A percentile compares a stretch with the other conserved stretches of the same genome.
Evolutionary conservation across 2,888 invertebrate species (phyloP).

Genomic region (Volucella inflata): DNA sequence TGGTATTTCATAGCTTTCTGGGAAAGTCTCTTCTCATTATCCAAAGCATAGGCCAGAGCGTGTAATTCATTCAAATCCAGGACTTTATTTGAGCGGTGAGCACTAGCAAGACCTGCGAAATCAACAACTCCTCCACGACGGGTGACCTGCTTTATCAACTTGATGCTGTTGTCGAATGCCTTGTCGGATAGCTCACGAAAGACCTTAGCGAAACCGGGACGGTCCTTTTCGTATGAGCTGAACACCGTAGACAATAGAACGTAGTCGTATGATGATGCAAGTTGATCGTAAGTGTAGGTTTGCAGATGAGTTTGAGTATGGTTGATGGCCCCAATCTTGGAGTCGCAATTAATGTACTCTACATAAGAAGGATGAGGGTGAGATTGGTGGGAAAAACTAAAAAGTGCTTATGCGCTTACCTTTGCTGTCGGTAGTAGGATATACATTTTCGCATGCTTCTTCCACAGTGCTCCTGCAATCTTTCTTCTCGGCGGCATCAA

Average conservation of each 20-base stretch:
- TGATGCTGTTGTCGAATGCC: constrained; percentile 89
- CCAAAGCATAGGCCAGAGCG: constrained; percentile 90
- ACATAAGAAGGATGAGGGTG: background rate
- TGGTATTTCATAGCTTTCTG: constrained; percentile 88
- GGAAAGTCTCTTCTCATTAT: constrained; percentile 90
- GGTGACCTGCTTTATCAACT: constrained; percentile 90
- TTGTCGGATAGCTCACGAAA: constrained; percentile 90
- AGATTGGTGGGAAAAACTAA: background rate
- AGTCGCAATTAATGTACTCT: constrained; percentile 23
- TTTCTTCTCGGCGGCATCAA: constrained; percentile 19
- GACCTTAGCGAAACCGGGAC: constrained; percentile 90
- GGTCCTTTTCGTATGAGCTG: constrained; percentile 90
- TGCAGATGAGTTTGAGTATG: constrained; percentile 78
- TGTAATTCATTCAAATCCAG: constrained; percentile 86
- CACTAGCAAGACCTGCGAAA: constrained; percentile 79
- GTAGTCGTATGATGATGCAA: constrained; percentile 90
- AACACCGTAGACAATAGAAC: constrained; percentile 90
- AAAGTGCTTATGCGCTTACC: constrained; percentile 4
- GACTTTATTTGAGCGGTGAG: background rate
- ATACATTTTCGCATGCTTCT: constrained; percentile 7
- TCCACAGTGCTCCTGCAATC: background rate
- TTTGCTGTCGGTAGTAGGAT: background rate
- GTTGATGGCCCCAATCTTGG: constrained; percentile 15
- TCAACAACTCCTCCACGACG: constrained; percentile 88
- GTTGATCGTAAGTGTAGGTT: constrained; percentile 85